Conservation (phyloP, 2,113 vertebrate genomes). For the Catagonus wagneri region DNA sequence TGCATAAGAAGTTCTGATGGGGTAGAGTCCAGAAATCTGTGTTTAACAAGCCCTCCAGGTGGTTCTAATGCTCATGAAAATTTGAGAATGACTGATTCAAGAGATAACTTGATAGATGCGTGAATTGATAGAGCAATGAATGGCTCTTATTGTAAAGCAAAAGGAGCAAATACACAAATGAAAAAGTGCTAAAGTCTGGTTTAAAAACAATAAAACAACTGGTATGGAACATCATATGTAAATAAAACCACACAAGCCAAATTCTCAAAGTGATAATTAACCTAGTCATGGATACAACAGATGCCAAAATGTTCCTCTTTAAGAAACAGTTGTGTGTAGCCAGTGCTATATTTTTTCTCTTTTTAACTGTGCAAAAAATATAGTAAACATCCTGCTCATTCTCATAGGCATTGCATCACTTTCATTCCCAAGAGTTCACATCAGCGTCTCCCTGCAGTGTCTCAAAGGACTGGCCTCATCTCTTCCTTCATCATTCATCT, state of each 20-base stretch:
- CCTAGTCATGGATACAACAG: neutral
- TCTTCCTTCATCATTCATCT: neutral
- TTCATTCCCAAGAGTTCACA: neutral
- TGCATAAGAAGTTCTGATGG: neutral
- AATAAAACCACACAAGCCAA: neutral
- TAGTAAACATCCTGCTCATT: neutral
- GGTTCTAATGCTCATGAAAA: neutral
- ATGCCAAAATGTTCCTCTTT: neutral
- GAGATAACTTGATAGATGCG: neutral
- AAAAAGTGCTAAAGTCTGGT: neutral
- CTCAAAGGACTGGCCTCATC: neutral
- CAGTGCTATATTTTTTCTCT: neutral
- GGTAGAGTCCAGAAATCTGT: neutral
- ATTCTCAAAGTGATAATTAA: neutral
- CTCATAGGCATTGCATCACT: slow-evolving; percentile 27
- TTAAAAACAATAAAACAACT: slow-evolving; percentile 31
- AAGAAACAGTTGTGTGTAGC: neutral
- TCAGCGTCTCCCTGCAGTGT: neutral
- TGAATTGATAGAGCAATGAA: neutral
- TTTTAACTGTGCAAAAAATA: neutral
- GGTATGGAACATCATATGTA: neutral
- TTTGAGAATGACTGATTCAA: neutral
- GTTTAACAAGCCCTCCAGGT: neutral
- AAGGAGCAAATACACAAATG: neutral
- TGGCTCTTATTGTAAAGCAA: neutral